Base-by-base conservation (phyloP, 2,888 invertebrate species). In the Nomada lathburiana region DNA sequence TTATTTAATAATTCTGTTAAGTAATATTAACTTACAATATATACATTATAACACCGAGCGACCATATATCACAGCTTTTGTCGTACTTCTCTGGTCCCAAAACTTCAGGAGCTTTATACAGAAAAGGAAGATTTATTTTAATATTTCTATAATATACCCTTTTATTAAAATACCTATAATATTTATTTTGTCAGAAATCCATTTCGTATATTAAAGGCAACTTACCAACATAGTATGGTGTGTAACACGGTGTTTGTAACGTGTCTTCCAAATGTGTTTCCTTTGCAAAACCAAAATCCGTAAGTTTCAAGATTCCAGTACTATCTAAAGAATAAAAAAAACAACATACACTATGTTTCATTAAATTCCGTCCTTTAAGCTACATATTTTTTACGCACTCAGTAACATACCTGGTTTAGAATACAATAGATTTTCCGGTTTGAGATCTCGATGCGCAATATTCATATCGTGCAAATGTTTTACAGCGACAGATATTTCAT, bases 221-320 rank as follows among this genome's bases (percentile, higher is more conserved):
- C 96, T 94, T 94, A 97, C 97, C 98, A 90, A 99, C 99, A 95
- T 99, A 99, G 93, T 99, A 99, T 0, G 99, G 99, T 13, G 99
- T 99, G 92, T 99, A 99, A 93, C 99, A 99, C 0, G 99, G 99
- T 0, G 99, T 99, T 94, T 99, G 98, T 75, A 99, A 94, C 0
- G 98, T 98, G 90, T 98, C 98, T 72, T 97, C 97, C 23, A 96
- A 95, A 52, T 96, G 95, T 0, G 98, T 98, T 94, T 98, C 98
- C 94, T 99, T 99, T 18, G 99, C 99, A 95, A 99, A 99, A 11
- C 99, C 99, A 94, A 99, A 99, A 95, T 99, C 99, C 1, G 99
- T 99, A 90, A 99, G 94, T 94, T 99, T 99, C 82, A 99, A 95
- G 79, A 97, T 95, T n/a, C 97, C 98, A 91, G 95, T 95, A 20